Percentiles rank a stretch among this genome's conserved stretches.
These are phyloP conservation scores for Acholoe squamosa DNA, from an alignment of 2,888 invertebrate genomes.

Conservation along the genomic window DNA sequence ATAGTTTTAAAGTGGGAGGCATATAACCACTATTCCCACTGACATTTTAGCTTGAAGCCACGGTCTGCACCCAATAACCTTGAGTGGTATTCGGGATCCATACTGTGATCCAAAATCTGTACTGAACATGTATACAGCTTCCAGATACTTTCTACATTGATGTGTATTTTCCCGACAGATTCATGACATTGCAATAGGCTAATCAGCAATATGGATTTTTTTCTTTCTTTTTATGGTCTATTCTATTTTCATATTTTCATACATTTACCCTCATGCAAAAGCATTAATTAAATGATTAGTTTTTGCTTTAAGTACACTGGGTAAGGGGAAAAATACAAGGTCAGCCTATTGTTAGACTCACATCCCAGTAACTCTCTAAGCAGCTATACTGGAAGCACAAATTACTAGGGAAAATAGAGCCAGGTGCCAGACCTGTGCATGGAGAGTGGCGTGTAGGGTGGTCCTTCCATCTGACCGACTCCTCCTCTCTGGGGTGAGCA, in stretches of 20 bases:
- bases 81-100: background rate
- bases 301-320: too few relatives aligned
- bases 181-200: background rate
- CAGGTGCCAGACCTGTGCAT: background rate
- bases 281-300: too few relatives aligned
- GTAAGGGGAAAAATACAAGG: too few relatives aligned
- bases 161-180: background rate
- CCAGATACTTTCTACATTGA: background rate
- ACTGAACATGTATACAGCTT: background rate
- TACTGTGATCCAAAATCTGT: background rate
- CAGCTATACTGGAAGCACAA: too few relatives aligned
- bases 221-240: too few relatives aligned
- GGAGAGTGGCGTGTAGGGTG: background rate
- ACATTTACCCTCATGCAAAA: too few relatives aligned
- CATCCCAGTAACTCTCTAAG: too few relatives aligned
- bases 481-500: background rate
- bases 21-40: background rate
- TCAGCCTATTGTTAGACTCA: too few relatives aligned
- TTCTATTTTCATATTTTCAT: too few relatives aligned
- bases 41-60: background rate
- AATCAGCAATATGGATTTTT: too few relatives aligned
- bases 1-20: too few relatives aligned
- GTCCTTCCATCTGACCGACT: slow-evolving; percentile 5
- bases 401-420: too few relatives aligned
- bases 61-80: slow-evolving; percentile 12